A percentile compares a stretch with the other conserved stretches of the same genome.
Evolutionary conservation across 2,888 invertebrate genomes (phyloP).

Genomic region (Andrena dorsata): DNA sequence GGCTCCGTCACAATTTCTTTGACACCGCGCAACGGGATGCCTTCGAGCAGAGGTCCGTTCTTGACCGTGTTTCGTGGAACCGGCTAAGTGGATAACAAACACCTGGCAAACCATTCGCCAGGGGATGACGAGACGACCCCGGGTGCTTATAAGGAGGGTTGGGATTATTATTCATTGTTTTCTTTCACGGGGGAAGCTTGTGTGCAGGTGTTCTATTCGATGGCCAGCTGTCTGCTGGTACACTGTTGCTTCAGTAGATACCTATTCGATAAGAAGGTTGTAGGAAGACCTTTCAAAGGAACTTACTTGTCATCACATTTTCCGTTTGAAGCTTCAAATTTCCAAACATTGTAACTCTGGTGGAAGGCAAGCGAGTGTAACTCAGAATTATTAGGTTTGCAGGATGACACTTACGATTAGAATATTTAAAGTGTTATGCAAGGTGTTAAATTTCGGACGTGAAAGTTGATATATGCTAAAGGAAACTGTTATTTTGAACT

Average conservation of each 20-base stretch:
- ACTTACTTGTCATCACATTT: not conserved
- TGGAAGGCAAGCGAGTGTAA: too few species aligned
- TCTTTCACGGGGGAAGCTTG: not conserved
- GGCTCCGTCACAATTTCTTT: slow-evolving; percentile 20
- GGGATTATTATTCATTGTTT: not conserved
- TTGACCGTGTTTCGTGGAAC: slow-evolving; percentile 3
- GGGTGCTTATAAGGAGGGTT: not conserved
- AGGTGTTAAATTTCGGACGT: too few species aligned
- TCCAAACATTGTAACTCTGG: too few species aligned
- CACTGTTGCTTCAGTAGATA: too few species aligned
- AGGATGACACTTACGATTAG: too few species aligned
- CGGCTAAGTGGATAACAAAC: slow-evolving; percentile 37
- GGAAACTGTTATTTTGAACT: too few species aligned
- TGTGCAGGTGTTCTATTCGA: not conserved
- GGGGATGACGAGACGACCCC: not conserved
- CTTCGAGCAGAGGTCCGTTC: slow-evolving; percentile 3
- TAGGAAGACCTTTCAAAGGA: not conserved
- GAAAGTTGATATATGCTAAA: too few species aligned
- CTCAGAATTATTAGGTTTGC: too few species aligned
- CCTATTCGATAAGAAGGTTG: too few species aligned
- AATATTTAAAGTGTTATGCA: too few species aligned
- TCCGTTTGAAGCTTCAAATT: too few species aligned
- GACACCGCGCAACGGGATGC: slow-evolving; percentile 9
- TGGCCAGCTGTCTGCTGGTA: too few species aligned
- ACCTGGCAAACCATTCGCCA: slow-evolving; percentile 16